Percentiles rank a stretch among this genome's conserved stretches.
Conservation (phyloP, 2,113 vertebrate species). For the Elgaria multicarinata region DNA sequence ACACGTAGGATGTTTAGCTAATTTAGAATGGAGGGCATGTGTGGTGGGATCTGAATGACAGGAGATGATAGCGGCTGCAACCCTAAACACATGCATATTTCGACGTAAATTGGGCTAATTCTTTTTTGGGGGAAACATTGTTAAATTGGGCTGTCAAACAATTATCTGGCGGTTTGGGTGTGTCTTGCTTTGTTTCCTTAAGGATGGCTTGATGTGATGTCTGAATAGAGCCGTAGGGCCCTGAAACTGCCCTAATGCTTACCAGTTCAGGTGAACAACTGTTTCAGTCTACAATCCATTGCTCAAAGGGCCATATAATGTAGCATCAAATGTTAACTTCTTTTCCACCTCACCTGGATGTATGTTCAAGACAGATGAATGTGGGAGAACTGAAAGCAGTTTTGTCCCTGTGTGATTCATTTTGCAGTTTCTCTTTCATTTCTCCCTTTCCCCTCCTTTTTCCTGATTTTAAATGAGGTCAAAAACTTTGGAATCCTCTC, state of each 20-base stretch:
- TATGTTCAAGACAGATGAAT: not conserved
- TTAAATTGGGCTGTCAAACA: not conserved
- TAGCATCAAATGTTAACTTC: too few relatives aligned
- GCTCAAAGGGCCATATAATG: not conserved
- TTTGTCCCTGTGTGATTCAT: not conserved
- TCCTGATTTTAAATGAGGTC: slow-evolving; percentile 3
- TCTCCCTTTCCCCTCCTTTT: not conserved
- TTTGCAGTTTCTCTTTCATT: not conserved
- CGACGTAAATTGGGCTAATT: not conserved
- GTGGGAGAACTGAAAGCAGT: not conserved
- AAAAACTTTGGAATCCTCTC: not conserved
- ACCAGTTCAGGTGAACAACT: too few relatives aligned
- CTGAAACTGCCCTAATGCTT: too few relatives aligned
- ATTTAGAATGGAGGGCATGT: not conserved
- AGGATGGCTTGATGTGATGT: not conserved
- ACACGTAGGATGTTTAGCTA: not conserved
- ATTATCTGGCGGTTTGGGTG: not conserved
- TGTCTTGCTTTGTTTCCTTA: not conserved
- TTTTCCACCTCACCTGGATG: too few relatives aligned
- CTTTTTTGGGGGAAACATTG: not conserved
- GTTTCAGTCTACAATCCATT: not conserved
- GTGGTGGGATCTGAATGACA: not conserved
- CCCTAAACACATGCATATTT: not conserved
- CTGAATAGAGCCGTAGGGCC: too few relatives aligned
- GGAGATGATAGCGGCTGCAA: not conserved